A percentile compares a stretch with the other conserved stretches of the same genome.
Conservation (phyloP, 23 tunicate species). For the Phallusia fumigata region DNA sequence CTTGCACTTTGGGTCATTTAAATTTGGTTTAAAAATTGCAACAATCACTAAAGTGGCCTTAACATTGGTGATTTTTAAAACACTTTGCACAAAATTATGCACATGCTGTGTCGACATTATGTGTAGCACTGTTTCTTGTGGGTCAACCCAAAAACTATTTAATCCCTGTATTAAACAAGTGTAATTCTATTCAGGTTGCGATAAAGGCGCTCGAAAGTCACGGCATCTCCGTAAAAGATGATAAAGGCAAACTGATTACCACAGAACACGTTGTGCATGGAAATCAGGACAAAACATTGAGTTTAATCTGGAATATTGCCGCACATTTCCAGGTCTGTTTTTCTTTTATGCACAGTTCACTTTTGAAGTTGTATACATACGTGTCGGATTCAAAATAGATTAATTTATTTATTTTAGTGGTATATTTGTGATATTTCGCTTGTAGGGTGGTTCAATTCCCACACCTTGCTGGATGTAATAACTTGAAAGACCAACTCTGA, state of each 20-base stretch:
- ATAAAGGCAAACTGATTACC: conserved; percentile 23
- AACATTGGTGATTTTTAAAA: background rate
- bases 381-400: too few relatives aligned
- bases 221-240: conserved; percentile 25
- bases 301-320: conserved; percentile 54
- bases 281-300: conserved; percentile 41
- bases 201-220: conserved; percentile 16
- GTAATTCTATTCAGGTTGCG: conserved; percentile 37
- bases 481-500: too few relatives aligned
- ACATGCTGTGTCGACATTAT: background rate
- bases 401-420: too few relatives aligned
- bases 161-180: background rate
- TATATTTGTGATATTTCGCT: too few relatives aligned
- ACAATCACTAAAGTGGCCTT: too few relatives aligned
- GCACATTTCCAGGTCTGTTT: conserved; percentile 55
- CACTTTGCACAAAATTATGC: background rate
- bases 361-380: too few relatives aligned
- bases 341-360: too few relatives aligned
- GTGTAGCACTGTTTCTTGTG: background rate
- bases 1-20: too few relatives aligned
- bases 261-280: conserved; percentile 47
- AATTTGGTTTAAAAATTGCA: too few relatives aligned
- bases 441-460: too few relatives aligned
- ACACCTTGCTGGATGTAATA: too few relatives aligned
- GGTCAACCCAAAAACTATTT: background rate